Conservation (phyloP, 2,888 invertebrate genomes). For the Mesodorylaimus sp. region DNA sequence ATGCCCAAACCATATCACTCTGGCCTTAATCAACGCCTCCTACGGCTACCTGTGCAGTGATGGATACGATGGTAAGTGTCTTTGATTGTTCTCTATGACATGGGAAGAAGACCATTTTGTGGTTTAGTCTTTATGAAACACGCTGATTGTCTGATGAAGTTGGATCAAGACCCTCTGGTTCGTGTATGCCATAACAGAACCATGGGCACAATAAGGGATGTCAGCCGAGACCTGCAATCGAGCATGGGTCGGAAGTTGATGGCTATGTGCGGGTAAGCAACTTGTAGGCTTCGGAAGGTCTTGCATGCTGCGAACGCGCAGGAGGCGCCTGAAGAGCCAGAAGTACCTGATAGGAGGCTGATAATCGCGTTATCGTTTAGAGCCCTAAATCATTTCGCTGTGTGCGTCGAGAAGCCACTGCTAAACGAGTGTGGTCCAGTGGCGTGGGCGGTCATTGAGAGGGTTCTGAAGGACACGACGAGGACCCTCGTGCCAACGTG, state of each 20-base stretch:
- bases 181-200: constrained; percentile 25
- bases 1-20: constrained; percentile 25
- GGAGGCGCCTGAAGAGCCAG: no score
- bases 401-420: constrained; percentile 22
- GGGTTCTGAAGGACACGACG: constrained; percentile 27
- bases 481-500: constrained; percentile 27
- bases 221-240: no score
- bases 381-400: constrained; percentile 25
- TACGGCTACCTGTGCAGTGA: constrained; percentile 29
- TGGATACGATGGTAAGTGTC: constrained; percentile 26
- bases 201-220: no score
- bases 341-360: no score
- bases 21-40: constrained; percentile 25
- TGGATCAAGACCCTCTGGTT: constrained; percentile 23
- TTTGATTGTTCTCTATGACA: background rate
- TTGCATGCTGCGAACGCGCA: no score
- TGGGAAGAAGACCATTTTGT: background rate
- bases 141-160: constrained; percentile 28
- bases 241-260: no score
- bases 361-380: no score
- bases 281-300: no score
- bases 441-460: constrained; percentile 23
- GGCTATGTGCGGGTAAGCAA: no score
- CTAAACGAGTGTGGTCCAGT: constrained; percentile 19
- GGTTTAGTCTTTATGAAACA: constrained; percentile 24